Base-by-base conservation (phyloP, 30 jellyfish, hydroid and myxozoan genomes). In the Mastigias papua region DNA sequence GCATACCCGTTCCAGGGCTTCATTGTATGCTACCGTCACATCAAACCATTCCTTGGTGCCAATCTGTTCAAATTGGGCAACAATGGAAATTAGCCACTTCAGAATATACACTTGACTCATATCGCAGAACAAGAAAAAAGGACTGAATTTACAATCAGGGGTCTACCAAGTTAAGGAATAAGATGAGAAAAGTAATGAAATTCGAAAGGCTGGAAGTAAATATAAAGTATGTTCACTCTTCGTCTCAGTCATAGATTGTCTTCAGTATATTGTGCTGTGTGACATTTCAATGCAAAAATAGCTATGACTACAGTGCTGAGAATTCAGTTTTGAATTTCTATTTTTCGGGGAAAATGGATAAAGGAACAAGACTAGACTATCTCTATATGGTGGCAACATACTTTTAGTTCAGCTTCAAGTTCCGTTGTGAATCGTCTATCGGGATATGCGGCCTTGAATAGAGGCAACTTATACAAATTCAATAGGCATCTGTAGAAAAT, bases 11-110 rank as follows among this genome's bases (percentile, higher is more conserved):
- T 77, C 93, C 0, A 87, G 61, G 9, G 98, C 84, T 62, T 93
- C 93, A 54, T 88, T 80, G 78, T 48, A 88, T 0, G 98, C 98
- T 17, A 67, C 68, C 25, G 86, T 69, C 79, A 93, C 27, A 8
- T 71, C 73, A 69, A 87, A 87, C 97, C 97, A 93, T 32, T 87
- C 97, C 31, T 74, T 78, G 11, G 97, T 93, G 62, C 98, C 91
- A 31, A 72, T 72, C 98, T 93, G 37, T 20, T 57, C 27, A 58
- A 48, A 30, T 6, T 42, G 13, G 13, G 54, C 13, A 15, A 4
- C 13, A 15, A 42, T 42, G 7, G 7, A 42, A 4, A 42, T 15
- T 8, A 4, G 7, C 13, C 54, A 42, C 54, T 42, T 42, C 7
- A 42, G 13, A 4, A 8, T 8, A 42, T 15, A 4, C n/a, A n/a